Percentiles rank a stretch among this genome's conserved stretches.
phyloP scores from a whole-genome alignment of 2,797 vertebrate species.

The Pseudochaenichthys georgianus region DNA sequence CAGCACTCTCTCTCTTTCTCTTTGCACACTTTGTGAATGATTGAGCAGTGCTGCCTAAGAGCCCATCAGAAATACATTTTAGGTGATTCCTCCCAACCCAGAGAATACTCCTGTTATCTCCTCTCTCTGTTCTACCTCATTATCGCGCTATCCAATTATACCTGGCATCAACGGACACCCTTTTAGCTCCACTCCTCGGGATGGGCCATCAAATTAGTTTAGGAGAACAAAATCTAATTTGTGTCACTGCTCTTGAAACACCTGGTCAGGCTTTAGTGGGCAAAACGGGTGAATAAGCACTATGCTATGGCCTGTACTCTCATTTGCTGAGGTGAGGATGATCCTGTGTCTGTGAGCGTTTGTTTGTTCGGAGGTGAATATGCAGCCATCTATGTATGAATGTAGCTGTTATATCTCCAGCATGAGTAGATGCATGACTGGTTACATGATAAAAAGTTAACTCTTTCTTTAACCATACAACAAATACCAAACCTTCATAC shows the following conservation, averaged over 20 bases:
- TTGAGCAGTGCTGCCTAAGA: constrained; percentile 51
- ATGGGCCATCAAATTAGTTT: constrained; percentile 79
- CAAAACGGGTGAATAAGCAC: constrained; percentile 64
- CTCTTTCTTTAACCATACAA: neutral
- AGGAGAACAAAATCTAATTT: constrained; percentile 77
- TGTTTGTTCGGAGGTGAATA: constrained; percentile 19
- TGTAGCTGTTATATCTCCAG: neutral
- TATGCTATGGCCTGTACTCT: constrained; percentile 35
- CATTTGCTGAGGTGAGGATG: constrained; percentile 39
- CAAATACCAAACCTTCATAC: neutral
- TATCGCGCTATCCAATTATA: constrained; percentile 80
- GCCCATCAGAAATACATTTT: constrained; percentile 66
- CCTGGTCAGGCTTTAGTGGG: constrained; percentile 67
- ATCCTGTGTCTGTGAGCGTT: constrained; percentile 34
- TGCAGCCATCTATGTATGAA: constrained; percentile 8
- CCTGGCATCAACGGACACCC: constrained; percentile 70
- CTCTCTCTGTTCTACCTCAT: constrained; percentile 66
- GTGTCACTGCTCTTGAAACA: constrained; percentile 74
- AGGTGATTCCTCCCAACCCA: constrained; percentile 48
- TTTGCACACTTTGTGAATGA: constrained; percentile 57
- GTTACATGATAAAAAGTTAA: neutral
- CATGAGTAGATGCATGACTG: neutral
- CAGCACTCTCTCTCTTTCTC: constrained; percentile 45
- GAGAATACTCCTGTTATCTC: constrained; percentile 63
- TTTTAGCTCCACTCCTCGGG: constrained; percentile 71